phyloP scores from a whole-genome alignment of 2,113 vertebrate genomes.

The Malurus alboscapulatus region DNA sequence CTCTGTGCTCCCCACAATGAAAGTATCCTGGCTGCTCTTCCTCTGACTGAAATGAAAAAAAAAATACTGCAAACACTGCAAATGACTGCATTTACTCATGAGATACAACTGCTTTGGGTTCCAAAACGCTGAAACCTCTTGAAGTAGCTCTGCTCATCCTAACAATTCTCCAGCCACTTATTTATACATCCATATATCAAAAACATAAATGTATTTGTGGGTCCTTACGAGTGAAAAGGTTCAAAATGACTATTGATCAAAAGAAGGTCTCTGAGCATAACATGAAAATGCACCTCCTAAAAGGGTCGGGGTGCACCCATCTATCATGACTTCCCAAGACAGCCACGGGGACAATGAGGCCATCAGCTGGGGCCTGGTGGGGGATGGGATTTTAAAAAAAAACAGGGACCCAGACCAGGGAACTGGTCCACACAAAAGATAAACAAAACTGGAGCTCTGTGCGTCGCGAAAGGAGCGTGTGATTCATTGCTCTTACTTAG shows the following conservation, averaged over 20 bases:
- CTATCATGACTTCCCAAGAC: constrained; percentile 41
- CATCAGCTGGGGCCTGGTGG: not conserved
- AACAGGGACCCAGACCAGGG: not conserved
- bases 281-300: not conserved
- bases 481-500: not conserved
- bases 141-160: not conserved
- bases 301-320: constrained; percentile 24
- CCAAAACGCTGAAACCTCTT: not conserved
- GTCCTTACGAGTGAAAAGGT: not conserved
- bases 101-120: not conserved
- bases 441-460: not conserved
- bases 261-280: constrained; percentile 29
- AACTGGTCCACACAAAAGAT: not conserved
- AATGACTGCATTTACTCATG: not conserved
- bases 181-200: not conserved
- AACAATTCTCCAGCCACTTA: not conserved
- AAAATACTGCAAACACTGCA: not conserved
- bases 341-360: constrained; percentile 33
- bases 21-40: constrained; percentile 32
- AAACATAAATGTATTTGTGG: not conserved
- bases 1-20: not conserved
- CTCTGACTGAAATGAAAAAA: constrained; percentile 27
- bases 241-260: constrained; percentile 53
- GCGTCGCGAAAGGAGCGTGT: not conserved
- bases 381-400: constrained; percentile 12